Evolutionary conservation across 2,797 vertebrate genomes (phyloP), one percentile per base, ranked within the genome.

Genomic region (Lagocephalus sceleratus): DNA sequence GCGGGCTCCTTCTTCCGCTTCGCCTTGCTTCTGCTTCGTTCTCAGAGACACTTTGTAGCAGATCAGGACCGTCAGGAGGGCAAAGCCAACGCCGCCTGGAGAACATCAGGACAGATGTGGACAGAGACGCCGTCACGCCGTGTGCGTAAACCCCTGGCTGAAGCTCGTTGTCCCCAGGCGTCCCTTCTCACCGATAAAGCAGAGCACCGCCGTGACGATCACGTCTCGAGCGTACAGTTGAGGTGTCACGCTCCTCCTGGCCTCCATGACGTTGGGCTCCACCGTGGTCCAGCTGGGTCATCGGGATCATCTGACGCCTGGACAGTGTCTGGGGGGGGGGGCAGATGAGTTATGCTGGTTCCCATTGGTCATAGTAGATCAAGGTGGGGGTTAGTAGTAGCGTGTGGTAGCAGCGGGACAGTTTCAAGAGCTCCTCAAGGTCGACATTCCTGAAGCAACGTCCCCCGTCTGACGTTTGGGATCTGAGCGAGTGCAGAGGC

Each of bases 141-240:
- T n/a, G n/a, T n/a, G n/a, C n/a, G n/a, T n/a, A n/a, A n/a, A n/a
- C n/a, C n/a, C n/a, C n/a, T n/a, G n/a, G n/a, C n/a, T n/a, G n/a
- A n/a, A n/a, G n/a, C n/a, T n/a, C n/a, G n/a, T n/a, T n/a, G n/a
- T n/a, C n/a, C n/a, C n/a, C n/a, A n/a, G n/a, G n/a, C n/a, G n/a
- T n/a, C n/a, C 2, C 35, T 21, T 67, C 85, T 90, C 84, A 95
- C 94, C 94, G 61, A 86, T 69, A 60, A 94, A 92, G 76, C 90
- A 93, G 63, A 93, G 60, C 8, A 88, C 66, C 1, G 89, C 89
- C 42, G 94, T 73, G 63, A 94, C 70, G 54, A 85, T 81, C 75
- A 92, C 63, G 49, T 95, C 91, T 60, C 79, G 86, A 22, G 81
- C 73, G 0, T 91, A 91, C n/a, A 68, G 60, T 1, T 72, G 82